Conservation (phyloP, 2,888 invertebrate genomes). For the Microctonus aethiopoides region DNA sequence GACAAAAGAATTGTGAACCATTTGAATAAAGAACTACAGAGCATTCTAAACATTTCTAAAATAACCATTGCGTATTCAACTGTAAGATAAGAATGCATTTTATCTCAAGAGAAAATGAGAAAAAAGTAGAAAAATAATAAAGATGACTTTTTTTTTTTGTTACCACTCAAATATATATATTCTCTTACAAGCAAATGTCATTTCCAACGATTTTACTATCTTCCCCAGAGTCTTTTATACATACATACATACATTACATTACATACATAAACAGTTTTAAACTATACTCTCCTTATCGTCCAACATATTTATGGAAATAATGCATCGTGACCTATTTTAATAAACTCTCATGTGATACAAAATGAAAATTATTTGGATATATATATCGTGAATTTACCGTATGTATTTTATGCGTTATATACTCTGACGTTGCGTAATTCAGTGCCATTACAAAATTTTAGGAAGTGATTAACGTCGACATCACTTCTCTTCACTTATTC, state of each 20-base stretch:
- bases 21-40: slow-evolving; percentile 25
- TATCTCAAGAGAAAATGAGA: slow-evolving; percentile 38
- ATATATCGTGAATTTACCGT: background rate
- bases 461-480: slow-evolving; percentile 45
- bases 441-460: slow-evolving; percentile 16
- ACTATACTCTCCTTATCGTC: too few species aligned
- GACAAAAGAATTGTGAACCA: slow-evolving; percentile 18
- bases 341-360: background rate
- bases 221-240: too few species aligned
- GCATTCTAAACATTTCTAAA: slow-evolving; percentile 41
- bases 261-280: too few species aligned
- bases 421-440: background rate
- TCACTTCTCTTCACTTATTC: background rate
- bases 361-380: background rate
- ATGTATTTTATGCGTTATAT: background rate
- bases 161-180: background rate
- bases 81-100: slow-evolving; percentile 49
- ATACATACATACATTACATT: too few species aligned
- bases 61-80: slow-evolving; percentile 52
- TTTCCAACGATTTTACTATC: background rate
- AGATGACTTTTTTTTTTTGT: background rate
- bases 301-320: too few species aligned
- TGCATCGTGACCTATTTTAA: too few species aligned
- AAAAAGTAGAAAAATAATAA: background rate
- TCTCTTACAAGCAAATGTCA: background rate